These are phyloP conservation scores for Macaria notata DNA, from an alignment of 2,888 invertebrate genomes.

Conservation along the genomic window DNA sequence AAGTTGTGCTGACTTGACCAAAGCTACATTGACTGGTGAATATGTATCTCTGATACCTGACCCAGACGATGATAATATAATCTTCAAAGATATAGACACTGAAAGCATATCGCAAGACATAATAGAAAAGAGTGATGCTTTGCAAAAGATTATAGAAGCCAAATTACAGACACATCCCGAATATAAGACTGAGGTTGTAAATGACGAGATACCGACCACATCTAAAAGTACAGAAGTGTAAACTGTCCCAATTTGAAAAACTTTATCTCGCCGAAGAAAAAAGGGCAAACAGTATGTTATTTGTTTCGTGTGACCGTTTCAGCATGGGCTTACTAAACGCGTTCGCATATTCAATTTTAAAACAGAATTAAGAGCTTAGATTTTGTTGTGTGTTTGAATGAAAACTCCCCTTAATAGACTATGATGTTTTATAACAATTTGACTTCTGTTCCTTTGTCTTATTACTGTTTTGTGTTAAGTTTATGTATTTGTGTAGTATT, in stretches of 20 bases:
- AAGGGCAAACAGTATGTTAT: slow-evolving; percentile 68
- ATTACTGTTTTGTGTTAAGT: too few relatives aligned
- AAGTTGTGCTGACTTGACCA: slow-evolving; percentile 50
- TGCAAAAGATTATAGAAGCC: slow-evolving; percentile 69
- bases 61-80: slow-evolving; percentile 24
- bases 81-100: slow-evolving; percentile 50
- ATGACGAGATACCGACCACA: slow-evolving; percentile 57
- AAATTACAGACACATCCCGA: slow-evolving; percentile 73
- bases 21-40: slow-evolving; percentile 38
- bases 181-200: slow-evolving; percentile 66
- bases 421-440: too few relatives aligned
- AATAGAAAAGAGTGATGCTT: slow-evolving; percentile 66
- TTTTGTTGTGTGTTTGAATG: too few relatives aligned
- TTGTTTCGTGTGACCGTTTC: slow-evolving; percentile 48
- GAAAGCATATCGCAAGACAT: slow-evolving; percentile 58
- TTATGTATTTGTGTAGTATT: too few relatives aligned
- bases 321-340: slow-evolving; percentile 30
- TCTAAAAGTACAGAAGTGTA: slow-evolving; percentile 78
- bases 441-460: slow-evolving; percentile 1
- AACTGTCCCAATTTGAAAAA: slow-evolving; percentile 45
- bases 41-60: slow-evolving; percentile 1
- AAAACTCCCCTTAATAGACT: too few relatives aligned
- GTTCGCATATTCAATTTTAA: slow-evolving; percentile 30
- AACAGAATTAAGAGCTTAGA: not conserved
- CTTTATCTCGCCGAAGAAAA: slow-evolving; percentile 45